Evolutionary conservation across 2,113 vertebrate genomes (phyloP).

Genomic region (Zapus hudsonius): DNA sequence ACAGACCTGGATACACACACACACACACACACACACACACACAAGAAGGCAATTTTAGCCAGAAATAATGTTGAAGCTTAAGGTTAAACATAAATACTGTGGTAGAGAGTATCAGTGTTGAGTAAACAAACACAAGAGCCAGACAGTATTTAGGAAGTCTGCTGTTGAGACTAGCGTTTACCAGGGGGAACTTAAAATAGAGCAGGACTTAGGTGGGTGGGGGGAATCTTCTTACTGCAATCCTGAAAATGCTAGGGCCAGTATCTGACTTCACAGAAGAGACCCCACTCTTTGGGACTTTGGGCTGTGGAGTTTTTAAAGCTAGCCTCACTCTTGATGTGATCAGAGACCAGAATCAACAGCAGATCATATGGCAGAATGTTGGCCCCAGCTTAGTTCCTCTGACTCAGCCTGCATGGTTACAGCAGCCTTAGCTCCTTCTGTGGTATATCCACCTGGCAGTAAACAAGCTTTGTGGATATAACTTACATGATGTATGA

Average conservation of each 20-base stretch:
- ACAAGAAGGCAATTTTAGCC: not conserved
- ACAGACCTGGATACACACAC: not conserved
- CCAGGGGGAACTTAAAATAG: not conserved
- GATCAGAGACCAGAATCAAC: not conserved
- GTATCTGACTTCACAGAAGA: not conserved
- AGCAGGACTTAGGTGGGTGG: not conserved
- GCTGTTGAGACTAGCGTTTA: not conserved
- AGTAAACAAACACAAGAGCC: constrained; percentile 29
- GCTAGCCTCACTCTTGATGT: not conserved
- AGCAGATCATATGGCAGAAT: not conserved
- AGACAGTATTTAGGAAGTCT: not conserved
- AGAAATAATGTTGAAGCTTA: not conserved
- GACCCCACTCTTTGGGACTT: not conserved
- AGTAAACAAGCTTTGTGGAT: not conserved
- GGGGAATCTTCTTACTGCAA: not conserved
- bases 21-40: not conserved
- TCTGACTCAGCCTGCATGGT: not conserved
- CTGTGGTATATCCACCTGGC: not conserved
- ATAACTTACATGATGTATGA: not conserved
- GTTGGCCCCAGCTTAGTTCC: not conserved
- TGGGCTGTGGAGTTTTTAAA: not conserved
- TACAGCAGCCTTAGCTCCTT: not conserved
- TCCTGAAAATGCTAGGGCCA: not conserved
- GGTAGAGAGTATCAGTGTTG: not conserved
- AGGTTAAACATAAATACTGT: constrained; percentile 16